Conservation (phyloP, 2,113 vertebrate species). For the Egretta garzetta region DNA sequence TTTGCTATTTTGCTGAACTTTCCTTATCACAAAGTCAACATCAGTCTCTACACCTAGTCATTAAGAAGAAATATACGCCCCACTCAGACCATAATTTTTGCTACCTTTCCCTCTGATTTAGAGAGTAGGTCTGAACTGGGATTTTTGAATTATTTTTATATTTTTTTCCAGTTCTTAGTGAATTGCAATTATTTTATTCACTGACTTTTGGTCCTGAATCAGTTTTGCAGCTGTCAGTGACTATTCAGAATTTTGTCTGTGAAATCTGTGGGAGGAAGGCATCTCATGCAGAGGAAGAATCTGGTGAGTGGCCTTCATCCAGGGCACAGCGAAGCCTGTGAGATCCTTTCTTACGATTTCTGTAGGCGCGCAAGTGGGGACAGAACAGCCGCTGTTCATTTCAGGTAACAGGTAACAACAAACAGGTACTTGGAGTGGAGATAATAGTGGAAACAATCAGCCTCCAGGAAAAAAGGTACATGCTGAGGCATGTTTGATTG, state of each 20-base stretch:
- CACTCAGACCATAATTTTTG: neutral
- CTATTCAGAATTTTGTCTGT: neutral
- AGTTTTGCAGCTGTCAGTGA: neutral
- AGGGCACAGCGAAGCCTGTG: neutral
- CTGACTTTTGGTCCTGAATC: neutral
- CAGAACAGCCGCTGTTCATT: neutral
- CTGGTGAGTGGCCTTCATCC: neutral
- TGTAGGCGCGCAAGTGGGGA: accelerated
- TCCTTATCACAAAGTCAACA: neutral
- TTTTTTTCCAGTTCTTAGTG: neutral
- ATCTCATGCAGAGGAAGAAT: neutral
- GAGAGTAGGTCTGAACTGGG: neutral
- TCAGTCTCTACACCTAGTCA: neutral
- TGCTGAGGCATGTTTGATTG: neutral
- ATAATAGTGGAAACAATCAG: neutral
- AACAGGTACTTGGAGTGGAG: neutral
- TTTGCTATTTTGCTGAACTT: neutral
- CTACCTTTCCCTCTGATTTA: neutral
- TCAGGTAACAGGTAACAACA: neutral
- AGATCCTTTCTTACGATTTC: neutral
- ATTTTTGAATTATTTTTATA: neutral
- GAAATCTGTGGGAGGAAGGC: neutral
- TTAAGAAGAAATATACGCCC: neutral
- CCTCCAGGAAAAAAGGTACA: neutral
- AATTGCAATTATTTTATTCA: neutral